Evolutionary conservation across 2,888 invertebrate genomes (phyloP), one percentile per base, ranked within the genome.

Genomic region (Orchestes rusci): DNA sequence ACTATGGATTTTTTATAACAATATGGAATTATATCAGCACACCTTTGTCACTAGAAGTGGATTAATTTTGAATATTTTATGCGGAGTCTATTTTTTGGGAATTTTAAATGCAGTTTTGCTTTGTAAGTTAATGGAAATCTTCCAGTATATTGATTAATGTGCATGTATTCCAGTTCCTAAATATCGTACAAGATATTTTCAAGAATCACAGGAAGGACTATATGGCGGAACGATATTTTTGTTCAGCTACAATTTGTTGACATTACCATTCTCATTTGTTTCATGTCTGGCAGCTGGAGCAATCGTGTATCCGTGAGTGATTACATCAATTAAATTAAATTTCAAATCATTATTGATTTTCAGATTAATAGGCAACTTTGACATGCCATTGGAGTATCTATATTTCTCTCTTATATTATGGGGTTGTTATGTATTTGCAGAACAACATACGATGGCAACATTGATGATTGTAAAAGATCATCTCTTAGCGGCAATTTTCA

Each of bases 131-230:
- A 15, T 27, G 15, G 13, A 29, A 18, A 2, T 8, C 30, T 20
- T 15, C 19, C 16, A 31, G 10, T 37, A n/a, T n/a, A n/a, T 10
- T 12, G 4, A 30, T 5, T 10, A 30, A 30, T 30, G 12, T 10
- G 16, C 13, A 38, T 38, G 41, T 8, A 43, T 69, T 71, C 13
- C 62, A 88, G 88, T 81, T 71, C 84, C 88, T 2, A 79, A 79
- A 20, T 87, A 87, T 69, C 74, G 93, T n/a, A 89, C 87, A n/a
- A 75, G 89, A 29, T 93, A 91, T 68, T 91, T 90, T 55, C 91
- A 93, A 62, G 94, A 94, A 61, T 81, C 85, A 0, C 82, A 91
- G 39, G 91, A 92, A 66, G 91, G 91, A 0, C 69, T 90, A 0
- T 94, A 94, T 65, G 83, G 87, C 2, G 93, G 93, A 0, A 84